These are phyloP conservation scores for Erinaceus europaeus DNA, from an alignment of 2,113 vertebrate genomes.

Conservation along the genomic window DNA sequence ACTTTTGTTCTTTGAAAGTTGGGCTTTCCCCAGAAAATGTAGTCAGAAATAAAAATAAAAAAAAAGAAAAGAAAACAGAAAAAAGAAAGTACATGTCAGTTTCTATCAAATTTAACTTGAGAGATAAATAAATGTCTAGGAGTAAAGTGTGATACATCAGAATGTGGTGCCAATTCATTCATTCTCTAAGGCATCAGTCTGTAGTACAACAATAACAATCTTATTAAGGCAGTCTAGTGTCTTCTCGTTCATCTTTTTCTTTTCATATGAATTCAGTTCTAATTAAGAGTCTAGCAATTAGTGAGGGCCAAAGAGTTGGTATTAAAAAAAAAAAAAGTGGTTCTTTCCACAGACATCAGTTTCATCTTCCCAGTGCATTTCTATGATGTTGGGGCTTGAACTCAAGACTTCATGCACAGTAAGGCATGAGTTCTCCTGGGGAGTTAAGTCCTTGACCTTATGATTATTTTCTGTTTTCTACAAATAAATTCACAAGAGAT, in stretches of 20 bases:
- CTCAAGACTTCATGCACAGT: no score
- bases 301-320: not conserved
- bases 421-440: no score
- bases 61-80: no score
- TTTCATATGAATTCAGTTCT: not conserved
- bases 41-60: constrained; percentile 46
- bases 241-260: not conserved
- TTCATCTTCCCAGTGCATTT: no score
- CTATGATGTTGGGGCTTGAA: no score
- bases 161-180: not conserved
- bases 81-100: not conserved
- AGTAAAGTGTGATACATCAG: not conserved
- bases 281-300: not conserved
- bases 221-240: not conserved
- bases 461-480: no score
- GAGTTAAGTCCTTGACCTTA: no score
- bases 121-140: not conserved
- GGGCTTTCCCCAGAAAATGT: not conserved
- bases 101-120: constrained; percentile 32
- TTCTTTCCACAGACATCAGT: not conserved
- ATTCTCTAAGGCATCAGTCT: not conserved
- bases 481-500: no score
- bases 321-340: no score
- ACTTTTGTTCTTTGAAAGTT: constrained; percentile 18
- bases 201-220: not conserved